Percentiles rank a stretch among this genome's conserved stretches.
Evolutionary conservation across 2,888 invertebrate genomes (phyloP).

Genomic region (Apamea monoglypha): DNA sequence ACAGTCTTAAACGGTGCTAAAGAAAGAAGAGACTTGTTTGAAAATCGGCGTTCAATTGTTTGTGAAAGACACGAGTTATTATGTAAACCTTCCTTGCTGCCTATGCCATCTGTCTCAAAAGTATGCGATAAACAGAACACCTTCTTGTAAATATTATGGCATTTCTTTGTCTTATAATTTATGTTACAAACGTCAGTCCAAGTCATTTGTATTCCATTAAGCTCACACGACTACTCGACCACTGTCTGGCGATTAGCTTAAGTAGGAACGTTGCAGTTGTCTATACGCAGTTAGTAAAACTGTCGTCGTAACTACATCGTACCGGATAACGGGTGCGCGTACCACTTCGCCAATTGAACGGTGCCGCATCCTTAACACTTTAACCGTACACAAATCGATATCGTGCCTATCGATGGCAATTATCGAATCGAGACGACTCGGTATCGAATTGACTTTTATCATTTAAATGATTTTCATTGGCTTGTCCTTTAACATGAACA

Average conservation of each 20-base stretch:
- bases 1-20: not conserved
- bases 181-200: slow-evolving; percentile 8
- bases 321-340: slow-evolving; percentile 69
- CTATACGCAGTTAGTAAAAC: slow-evolving; percentile 45
- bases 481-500: not conserved
- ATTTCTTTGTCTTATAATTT: slow-evolving; percentile 39
- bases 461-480: slow-evolving; percentile 14
- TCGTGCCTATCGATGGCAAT: slow-evolving; percentile 68
- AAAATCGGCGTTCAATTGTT: slow-evolving; percentile 44
- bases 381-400: slow-evolving; percentile 74
- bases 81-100: slow-evolving; percentile 42
- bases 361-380: slow-evolving; percentile 72
- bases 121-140: slow-evolving; percentile 45
- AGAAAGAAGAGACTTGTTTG: slow-evolving; percentile 20
- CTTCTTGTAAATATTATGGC: slow-evolving; percentile 48
- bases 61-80: slow-evolving; percentile 54
- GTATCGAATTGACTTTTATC: slow-evolving; percentile 33
- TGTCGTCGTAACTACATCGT: slow-evolving; percentile 57
- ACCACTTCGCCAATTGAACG: slow-evolving; percentile 76
- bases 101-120: slow-evolving; percentile 31
- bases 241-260: slow-evolving; percentile 9
- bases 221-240: slow-evolving; percentile 1
- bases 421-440: slow-evolving; percentile 68
- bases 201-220: slow-evolving; percentile 32
- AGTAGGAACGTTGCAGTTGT: not conserved